These are phyloP conservation scores for Acleris holmiana DNA, from an alignment of 2,888 invertebrate genomes.

Conservation along the genomic window DNA sequence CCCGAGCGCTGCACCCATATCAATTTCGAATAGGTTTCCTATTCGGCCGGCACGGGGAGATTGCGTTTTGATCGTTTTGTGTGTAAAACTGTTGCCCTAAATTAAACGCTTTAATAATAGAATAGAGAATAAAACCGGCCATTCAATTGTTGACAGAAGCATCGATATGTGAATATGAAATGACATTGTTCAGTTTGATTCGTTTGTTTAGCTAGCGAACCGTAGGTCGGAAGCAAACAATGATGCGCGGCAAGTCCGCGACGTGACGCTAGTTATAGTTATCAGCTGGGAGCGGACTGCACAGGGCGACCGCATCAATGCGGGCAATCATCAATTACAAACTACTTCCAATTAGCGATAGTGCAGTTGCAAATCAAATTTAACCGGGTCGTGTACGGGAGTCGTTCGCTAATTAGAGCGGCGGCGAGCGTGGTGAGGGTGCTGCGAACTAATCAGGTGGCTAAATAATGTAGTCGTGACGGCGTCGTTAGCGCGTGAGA, in stretches of 20 bases:
- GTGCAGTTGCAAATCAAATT: constrained; percentile 80
- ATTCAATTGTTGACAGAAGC: constrained; percentile 64
- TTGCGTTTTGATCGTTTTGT: constrained; percentile 82
- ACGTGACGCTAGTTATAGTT: background rate
- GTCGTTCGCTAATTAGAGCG: constrained; percentile 76
- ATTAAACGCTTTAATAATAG: constrained; percentile 83
- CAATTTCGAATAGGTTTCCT: constrained; percentile 83
- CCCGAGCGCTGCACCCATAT: constrained; percentile 80
- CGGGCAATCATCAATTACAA: constrained; percentile 69
- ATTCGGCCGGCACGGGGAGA: constrained; percentile 72
- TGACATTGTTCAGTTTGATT: constrained; percentile 56
- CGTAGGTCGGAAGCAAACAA: constrained; percentile 57
- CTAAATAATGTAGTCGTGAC: constrained; percentile 83
- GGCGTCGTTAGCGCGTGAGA: constrained; percentile 80
- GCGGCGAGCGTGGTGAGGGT: constrained; percentile 64
- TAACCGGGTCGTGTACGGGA: constrained; percentile 63
- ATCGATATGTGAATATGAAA: constrained; percentile 54
- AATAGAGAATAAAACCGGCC: constrained; percentile 73
- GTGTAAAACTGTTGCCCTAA: constrained; percentile 82
- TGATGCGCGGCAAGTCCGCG: constrained; percentile 22
- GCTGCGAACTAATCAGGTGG: constrained; percentile 81
- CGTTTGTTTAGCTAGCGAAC: constrained; percentile 65
- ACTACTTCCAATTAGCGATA: constrained; percentile 75
- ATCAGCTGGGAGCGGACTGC: constrained; percentile 13
- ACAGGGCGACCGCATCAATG: constrained; percentile 51